Base-by-base conservation (phyloP, 2,113 vertebrate genomes). In the Salvelinus sp. region DNA sequence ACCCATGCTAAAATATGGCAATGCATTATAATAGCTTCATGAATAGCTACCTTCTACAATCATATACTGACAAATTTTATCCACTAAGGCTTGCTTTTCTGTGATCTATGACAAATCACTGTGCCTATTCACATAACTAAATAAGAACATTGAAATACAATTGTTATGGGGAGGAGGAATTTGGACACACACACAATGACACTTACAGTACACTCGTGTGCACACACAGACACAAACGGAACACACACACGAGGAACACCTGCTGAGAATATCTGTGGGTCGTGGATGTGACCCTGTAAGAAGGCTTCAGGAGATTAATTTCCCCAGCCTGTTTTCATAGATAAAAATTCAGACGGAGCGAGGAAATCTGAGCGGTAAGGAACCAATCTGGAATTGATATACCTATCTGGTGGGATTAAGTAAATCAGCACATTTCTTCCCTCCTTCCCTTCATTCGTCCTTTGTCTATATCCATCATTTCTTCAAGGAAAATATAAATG, bases 231-330 rank as follows among this genome's bases (percentile, higher is more conserved):
- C 44, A 20, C 74, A 63, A 65, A 82, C 69, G 75, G 66, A 10
- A 47, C 65, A 79, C 76, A 66, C 76, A 78, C 73, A 74, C 44
- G 75, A 38, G 3, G 60, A 82, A 72, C 80, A 86, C 88, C 86
- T 88, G 87, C 90, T 88, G 87, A 75, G 85, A 80, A 72, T 75
- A 80, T 90, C 83, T 81, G 77, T 47, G 74, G 82, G 85, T 74
- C 81, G 50, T 82, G 77, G 85, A 88, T 80, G 72, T 85, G 91
- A 91, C 90, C 89, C 88, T 82, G 83, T 91, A 84, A 86, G 70
- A 75, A 87, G 86, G 76, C 87, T 85, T 82, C 63, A 83, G 82
- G 79, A 88, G 87, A 90, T 93, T 92, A 89, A 90, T 91, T 92
- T 76, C 71, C 79, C 69, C 22, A 62, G 85, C 69, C 88, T 89